Conservation (phyloP, 2,113 vertebrate species). For the Climacteris rufus region DNA sequence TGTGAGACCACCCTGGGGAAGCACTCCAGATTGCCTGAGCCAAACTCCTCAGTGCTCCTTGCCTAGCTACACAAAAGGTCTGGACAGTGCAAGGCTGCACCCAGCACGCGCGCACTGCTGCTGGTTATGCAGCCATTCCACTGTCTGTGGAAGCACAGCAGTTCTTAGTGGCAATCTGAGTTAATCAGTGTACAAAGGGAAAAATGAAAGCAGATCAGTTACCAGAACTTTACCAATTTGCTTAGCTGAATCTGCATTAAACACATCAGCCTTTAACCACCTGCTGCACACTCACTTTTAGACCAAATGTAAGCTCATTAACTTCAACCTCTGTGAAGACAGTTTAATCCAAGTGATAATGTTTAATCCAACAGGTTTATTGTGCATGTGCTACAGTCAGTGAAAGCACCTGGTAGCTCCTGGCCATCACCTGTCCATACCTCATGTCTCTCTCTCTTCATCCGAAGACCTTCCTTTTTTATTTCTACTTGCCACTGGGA, state of each 20-base stretch:
- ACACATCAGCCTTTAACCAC: background rate
- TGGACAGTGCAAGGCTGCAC: background rate
- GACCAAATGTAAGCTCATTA: background rate
- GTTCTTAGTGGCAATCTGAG: background rate
- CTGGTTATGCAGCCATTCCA: background rate
- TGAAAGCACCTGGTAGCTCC: background rate
- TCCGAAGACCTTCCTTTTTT: background rate
- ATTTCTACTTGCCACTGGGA: background rate
- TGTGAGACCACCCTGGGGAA: background rate
- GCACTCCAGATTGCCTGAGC: background rate
- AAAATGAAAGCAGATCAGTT: background rate
- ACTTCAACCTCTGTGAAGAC: background rate
- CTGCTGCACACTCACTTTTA: background rate
- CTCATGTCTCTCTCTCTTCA: background rate
- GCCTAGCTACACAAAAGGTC: background rate
- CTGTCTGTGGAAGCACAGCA: rapidly evolving
- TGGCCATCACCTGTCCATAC: background rate
- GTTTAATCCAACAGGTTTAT: background rate
- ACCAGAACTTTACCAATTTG: background rate
- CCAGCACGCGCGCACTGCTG: background rate
- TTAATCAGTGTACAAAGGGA: background rate
- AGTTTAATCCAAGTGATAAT: background rate
- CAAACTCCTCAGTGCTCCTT: background rate
- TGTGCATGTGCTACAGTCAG: background rate
- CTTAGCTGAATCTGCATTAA: background rate